Conservation (phyloP, 1,140 invertebrate species). For the Pseudobourletiella spinata region DNA sequence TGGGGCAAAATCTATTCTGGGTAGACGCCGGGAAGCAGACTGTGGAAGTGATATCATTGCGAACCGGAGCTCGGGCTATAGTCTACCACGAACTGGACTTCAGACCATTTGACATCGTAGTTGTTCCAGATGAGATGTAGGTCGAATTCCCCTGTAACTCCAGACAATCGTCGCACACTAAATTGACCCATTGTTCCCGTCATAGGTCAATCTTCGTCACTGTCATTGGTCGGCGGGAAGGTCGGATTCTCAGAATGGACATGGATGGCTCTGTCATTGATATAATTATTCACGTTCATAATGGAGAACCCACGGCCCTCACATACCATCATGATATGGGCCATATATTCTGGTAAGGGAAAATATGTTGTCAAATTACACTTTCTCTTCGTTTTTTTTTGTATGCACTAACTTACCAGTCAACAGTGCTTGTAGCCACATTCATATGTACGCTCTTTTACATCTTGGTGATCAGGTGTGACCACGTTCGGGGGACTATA, state of each 20-base stretch:
- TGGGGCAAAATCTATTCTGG: slow-evolving; percentile 53
- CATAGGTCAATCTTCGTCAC: slow-evolving; percentile 31
- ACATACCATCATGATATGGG: slow-evolving; percentile 23
- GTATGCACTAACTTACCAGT: too few relatives aligned
- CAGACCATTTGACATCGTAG: slow-evolving; percentile 22
- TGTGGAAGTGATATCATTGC: slow-evolving; percentile 62
- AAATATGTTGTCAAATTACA: too few relatives aligned
- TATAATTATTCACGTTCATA: slow-evolving; percentile 4
- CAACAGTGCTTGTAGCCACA: too few relatives aligned
- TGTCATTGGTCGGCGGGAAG: slow-evolving; percentile 11
- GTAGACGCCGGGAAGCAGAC: slow-evolving; percentile 61
- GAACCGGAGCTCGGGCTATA: slow-evolving; percentile 40
- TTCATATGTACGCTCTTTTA: too few relatives aligned
- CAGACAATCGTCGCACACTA: too few relatives aligned
- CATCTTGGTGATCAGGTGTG: slow-evolving; percentile 20
- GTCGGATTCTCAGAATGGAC: slow-evolving; percentile 24
- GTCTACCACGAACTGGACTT: slow-evolving; percentile 19
- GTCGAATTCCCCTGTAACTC: background rate
- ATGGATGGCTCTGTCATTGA: slow-evolving; percentile 20
- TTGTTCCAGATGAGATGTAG: slow-evolving; percentile 30
- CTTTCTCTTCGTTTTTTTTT: too few relatives aligned
- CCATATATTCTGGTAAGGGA: slow-evolving; percentile 27
- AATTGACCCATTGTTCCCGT: too few relatives aligned
- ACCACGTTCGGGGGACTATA: slow-evolving; percentile 19
- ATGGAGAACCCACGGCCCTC: slow-evolving; percentile 25